Base-by-base conservation (phyloP, 2,797 vertebrate species). In the Anguilla megastoma region DNA sequence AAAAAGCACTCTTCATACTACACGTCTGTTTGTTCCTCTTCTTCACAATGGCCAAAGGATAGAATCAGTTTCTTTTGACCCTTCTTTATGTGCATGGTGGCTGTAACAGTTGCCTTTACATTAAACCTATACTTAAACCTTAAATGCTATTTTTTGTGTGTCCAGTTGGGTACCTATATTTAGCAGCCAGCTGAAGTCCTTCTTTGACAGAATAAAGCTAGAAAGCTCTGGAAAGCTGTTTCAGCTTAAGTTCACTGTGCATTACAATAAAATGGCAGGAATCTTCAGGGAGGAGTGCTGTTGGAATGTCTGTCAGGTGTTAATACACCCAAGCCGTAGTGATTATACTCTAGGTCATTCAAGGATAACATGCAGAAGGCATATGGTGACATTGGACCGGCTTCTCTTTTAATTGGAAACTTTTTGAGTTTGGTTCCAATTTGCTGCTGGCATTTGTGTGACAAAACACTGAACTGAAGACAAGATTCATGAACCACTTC, bases 331-430 rank as follows among this genome's bases (percentile, higher is more conserved):
- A 33, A 27, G 24, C 36, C 30, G 12, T 33, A 8, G 48, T 18
- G 63, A 50, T 79, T 16, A 8, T 18, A 12, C 60, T 1, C 4
- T 3, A 0, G 48, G 2, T 18, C n/a, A 30, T 7, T 36, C 60
- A 30, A 27, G 45, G 79, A 41, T 54, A 84, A 48, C 45, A 14
- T 16, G 52, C 76, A 8, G 76, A 0, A 41, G 58, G 80, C 27
- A 2, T 14, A 16, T n/a, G 9, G 60, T 45, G 79, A 21, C 58
- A 63, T 10, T 60, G 33, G 41, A 6, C 41, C 8, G 58, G 24
- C 74, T 48, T 84, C 56, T 33, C 41, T 16, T 54, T 87, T 83
- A 24, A 79, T 60, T 30, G 56, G 87, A 52, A 87, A 84, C 76
- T 27, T 10, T n/a, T 48, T n/a, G 56, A 69, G 79, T 66, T 69